These are phyloP conservation scores for Pseudachorutes palmiensis DNA, from an alignment of 1,140 invertebrate species.

Conservation along the genomic window DNA sequence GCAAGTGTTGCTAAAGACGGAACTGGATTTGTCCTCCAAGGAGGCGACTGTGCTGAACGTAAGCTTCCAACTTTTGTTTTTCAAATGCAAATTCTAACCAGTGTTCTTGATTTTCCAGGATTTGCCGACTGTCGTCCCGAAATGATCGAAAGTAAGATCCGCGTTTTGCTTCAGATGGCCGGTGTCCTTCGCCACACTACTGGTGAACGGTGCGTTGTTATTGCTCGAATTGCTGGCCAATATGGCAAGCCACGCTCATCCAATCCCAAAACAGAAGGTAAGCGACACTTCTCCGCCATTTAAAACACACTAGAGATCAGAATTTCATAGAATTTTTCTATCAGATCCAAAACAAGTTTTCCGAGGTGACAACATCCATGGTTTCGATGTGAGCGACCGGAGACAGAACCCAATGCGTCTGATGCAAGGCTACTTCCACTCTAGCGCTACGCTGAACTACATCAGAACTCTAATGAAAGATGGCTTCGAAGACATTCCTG, in stretches of 20 bases:
- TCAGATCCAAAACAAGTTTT: conserved; percentile 9
- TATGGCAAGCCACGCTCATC: conserved; percentile 14
- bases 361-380: conserved; percentile 12
- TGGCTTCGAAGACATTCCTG: conserved; percentile 1
- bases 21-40: conserved; percentile 4
- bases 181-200: background rate
- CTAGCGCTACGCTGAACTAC: conserved; percentile 8
- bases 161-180: conserved; percentile 5
- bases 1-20: conserved; percentile 7
- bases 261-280: conserved; percentile 4
- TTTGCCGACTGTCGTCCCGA: background rate
- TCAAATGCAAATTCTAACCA: background rate
- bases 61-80: background rate
- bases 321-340: background rate
- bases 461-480: background rate
- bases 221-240: conserved; percentile 15
- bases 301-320: background rate
- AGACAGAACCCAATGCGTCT: conserved; percentile 2
- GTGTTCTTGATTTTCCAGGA: background rate
- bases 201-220: background rate
- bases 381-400: background rate
- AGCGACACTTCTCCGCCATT: background rate
- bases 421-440: conserved; percentile 7
- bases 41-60: conserved; percentile 15
- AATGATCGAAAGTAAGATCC: conserved; percentile 12